phyloP scores from a whole-genome alignment of 2,888 invertebrate genomes.

The Cheilosia impressa region DNA sequence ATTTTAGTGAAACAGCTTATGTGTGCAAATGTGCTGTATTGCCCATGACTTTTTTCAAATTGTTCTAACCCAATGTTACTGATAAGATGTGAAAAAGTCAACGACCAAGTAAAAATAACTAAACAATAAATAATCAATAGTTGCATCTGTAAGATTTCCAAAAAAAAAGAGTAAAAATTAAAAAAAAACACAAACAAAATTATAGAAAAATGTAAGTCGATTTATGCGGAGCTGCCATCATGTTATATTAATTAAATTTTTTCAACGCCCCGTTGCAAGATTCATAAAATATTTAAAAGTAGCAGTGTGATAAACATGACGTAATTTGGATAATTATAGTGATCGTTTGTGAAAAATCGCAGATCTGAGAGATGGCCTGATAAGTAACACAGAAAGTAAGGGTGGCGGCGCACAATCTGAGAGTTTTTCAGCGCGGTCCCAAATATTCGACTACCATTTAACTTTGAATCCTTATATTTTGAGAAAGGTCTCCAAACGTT shows the following conservation, averaged over 20 bases:
- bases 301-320: conserved; percentile 65
- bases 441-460: background rate
- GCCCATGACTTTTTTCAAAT: background rate
- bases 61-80: background rate
- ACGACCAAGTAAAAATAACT: background rate
- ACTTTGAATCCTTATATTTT: conserved; percentile 2
- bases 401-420: background rate
- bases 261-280: conserved; percentile 51
- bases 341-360: conserved; percentile 53
- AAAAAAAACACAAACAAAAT: conserved; percentile 10
- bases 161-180: conserved; percentile 7
- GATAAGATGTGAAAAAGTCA: conserved; percentile 32
- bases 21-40: conserved; percentile 13
- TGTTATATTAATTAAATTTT: conserved; percentile 37
- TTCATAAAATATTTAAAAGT: conserved; percentile 58
- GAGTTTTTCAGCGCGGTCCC: background rate
- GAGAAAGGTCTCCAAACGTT: conserved; percentile 6
- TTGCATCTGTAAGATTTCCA: background rate
- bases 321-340: conserved; percentile 66
- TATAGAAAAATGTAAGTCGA: conserved; percentile 62
- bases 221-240: conserved; percentile 21
- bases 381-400: conserved; percentile 51
- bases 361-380: conserved; percentile 37
- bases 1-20: background rate
- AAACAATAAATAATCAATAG: conserved; percentile 2